Conservation (phyloP, 2,888 invertebrate genomes). For the Sarcophaga subvicina region DNA sequence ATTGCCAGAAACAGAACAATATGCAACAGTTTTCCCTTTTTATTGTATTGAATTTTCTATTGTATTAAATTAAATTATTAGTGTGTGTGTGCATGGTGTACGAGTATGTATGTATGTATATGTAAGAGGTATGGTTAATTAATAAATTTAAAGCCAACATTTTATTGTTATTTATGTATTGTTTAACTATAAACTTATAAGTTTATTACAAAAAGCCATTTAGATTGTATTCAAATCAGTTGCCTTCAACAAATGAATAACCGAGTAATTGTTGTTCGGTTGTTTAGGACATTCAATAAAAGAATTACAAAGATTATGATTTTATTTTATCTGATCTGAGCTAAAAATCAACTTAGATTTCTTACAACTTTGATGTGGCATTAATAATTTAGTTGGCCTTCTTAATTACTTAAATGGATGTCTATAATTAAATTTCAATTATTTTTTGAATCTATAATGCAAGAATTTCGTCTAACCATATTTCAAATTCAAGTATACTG, state of each 20-base stretch:
- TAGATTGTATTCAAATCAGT: not conserved
- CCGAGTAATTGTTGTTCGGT: no score
- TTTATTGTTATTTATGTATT: constrained; percentile 17
- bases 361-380: no score
- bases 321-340: no score
- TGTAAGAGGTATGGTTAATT: constrained; percentile 28
- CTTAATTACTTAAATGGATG: no score
- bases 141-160: constrained; percentile 40
- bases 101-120: not conserved
- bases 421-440: no score
- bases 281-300: no score
- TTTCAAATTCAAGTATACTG: constrained; percentile 1
- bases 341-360: no score
- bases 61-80: not conserved
- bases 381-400: no score
- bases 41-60: not conserved
- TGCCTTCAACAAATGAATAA: no score
- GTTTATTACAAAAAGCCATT: not conserved
- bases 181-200: not conserved
- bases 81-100: not conserved
- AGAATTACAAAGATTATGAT: no score
- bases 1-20: constrained; percentile 43
- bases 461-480: constrained; percentile 11
- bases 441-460: not conserved
- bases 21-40: constrained; percentile 44